Base-by-base conservation (phyloP, 2,888 invertebrate species). In the Nebria brevicollis region DNA sequence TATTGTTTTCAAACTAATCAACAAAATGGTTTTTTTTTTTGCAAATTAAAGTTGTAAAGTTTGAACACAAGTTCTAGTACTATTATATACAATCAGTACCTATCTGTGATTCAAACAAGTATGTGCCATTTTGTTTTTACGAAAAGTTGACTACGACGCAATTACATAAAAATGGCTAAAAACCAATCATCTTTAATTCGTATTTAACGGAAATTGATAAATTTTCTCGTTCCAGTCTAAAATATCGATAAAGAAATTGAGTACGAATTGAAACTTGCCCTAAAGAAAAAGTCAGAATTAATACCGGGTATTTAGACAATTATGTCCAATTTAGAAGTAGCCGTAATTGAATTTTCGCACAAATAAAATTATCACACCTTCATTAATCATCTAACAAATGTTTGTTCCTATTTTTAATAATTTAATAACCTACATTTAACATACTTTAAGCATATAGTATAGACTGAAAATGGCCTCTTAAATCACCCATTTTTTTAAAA, bases 391-490 rank as follows among this genome's bases (percentile, higher is more conserved):
- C 74, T 75, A 76, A 76, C 66, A 76, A 76, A 72, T 73, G 34
- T 65, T 77, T 76, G 25, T 42, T 81, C 77, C 81, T 81, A 81
- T 76, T 81, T 81, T 81, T 66, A 75, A 84, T 84, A 84, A 85
- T 85, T 84, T 84, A 84, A 84, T 84, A 85, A 85, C 85, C 83
- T 85, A 85, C 84, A 84, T 82, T 82, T 84, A 83, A 84, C 83
- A 84, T 83, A 83, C 72, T 78, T 82, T 82, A 54, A 77, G 73
- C 78, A 75, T 66, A 73, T 73, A 73, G 54, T 73, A 72, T 73
- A 34, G 54, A 54, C 54, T 54, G 54, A 54, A 54, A 54, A 54
- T 54, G 54, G 54, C 54, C 13, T 13, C 7, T 8, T 43, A 43
- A 54, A 11, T 54, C 7, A 11, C 54, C 54, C 54, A 54, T 54